Evolutionary conservation across 1,140 invertebrate genomes (phyloP).

Genomic region (Drosophila aff.): DNA sequence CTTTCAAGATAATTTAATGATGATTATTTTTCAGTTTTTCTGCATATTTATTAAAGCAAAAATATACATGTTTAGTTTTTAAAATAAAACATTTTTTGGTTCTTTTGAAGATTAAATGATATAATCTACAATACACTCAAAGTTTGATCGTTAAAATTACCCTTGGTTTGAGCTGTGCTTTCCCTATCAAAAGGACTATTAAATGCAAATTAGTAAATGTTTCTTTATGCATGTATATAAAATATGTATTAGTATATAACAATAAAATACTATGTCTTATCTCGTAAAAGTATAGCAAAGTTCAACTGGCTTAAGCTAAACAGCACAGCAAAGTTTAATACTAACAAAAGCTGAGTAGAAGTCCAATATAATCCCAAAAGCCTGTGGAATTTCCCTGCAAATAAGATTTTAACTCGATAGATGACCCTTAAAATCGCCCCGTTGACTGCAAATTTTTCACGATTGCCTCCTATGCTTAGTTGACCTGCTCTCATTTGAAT

Average conservation of each 20-base stretch:
- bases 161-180: too few relatives aligned
- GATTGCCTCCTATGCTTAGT: neutral
- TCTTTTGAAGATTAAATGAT: too few relatives aligned
- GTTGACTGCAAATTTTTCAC: neutral
- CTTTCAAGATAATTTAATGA: neutral
- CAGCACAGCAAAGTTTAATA: neutral
- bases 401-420: neutral
- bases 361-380: neutral
- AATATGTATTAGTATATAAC: neutral
- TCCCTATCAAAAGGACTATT: neutral
- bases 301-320: neutral
- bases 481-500: conserved; percentile 34
- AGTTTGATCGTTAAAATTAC: too few relatives aligned
- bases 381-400: neutral
- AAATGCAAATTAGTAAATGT: neutral
- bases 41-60: neutral
- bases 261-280: neutral
- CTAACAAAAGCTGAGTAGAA: neutral
- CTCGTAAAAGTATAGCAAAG: neutral
- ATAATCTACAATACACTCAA: too few relatives aligned
- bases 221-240: too few relatives aligned
- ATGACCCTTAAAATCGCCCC: neutral
- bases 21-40: neutral
- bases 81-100: neutral
- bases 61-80: neutral